phyloP scores from a whole-genome alignment of 2,113 vertebrate species.

The Notarius lentiginosus region DNA sequence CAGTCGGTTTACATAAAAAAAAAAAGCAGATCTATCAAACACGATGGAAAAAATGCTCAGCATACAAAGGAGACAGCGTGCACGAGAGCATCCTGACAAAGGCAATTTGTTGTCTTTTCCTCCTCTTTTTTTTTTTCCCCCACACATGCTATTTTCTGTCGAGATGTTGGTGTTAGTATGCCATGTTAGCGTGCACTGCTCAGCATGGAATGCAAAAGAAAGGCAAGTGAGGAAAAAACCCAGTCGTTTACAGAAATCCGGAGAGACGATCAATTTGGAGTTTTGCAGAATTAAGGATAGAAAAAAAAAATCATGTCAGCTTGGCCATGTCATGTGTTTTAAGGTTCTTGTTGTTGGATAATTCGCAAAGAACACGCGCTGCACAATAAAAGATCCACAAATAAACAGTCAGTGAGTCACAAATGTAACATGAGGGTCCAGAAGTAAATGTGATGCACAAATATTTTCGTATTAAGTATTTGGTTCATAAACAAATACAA shows the following conservation, averaged over 20 bases:
- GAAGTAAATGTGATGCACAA: neutral
- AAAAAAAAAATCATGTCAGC: neutral
- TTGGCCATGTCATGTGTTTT: conserved; percentile 33
- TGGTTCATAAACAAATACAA: neutral
- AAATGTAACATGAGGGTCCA: neutral
- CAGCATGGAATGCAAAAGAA: neutral
- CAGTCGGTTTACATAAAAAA: conserved; percentile 47
- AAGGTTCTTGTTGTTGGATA: neutral
- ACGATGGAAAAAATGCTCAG: neutral
- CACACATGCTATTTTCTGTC: neutral
- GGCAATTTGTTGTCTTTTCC: neutral
- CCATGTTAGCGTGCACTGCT: neutral
- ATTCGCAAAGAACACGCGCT: neutral
- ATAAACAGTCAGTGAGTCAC: neutral
- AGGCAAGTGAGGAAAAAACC: neutral
- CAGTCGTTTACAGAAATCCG: too few relatives aligned
- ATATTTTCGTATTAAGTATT: neutral
- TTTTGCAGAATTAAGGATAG: neutral
- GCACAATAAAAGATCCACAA: neutral
- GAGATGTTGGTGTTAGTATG: neutral
- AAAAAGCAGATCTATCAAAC: conserved; percentile 57
- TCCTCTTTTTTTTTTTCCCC: neutral
- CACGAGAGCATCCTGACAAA: neutral
- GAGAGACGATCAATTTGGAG: neutral
- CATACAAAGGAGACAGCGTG: neutral